These are phyloP conservation scores for Sarcophaga rosellei DNA, from an alignment of 2,888 invertebrate genomes.

Conservation along the genomic window DNA sequence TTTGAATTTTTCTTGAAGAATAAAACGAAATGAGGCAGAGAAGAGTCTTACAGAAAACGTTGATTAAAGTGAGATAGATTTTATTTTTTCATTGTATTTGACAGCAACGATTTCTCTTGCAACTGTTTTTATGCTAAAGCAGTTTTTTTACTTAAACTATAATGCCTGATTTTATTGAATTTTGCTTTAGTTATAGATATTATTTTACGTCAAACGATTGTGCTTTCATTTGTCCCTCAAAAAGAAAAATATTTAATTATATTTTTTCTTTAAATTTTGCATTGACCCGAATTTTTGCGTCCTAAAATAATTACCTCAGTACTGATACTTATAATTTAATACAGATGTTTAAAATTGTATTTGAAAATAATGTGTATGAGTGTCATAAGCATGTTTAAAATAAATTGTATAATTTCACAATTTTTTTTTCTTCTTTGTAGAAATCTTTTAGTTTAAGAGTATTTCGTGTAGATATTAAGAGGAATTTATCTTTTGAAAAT, in stretches of 20 bases:
- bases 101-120: too few relatives aligned
- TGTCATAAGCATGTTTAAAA: background rate
- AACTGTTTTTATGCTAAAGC: too few relatives aligned
- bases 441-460: background rate
- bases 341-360: slow-evolving; percentile 24
- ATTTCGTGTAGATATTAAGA: too few relatives aligned
- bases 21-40: too few relatives aligned
- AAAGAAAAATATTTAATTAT: slow-evolving; percentile 11
- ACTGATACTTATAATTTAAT: slow-evolving; percentile 12
- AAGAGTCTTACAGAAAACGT: too few relatives aligned
- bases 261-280: slow-evolving; percentile 38
- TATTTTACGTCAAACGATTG: background rate
- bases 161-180: too few relatives aligned
- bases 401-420: background rate
- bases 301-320: slow-evolving; percentile 32
- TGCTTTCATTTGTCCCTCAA: slow-evolving; percentile 22
- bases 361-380: slow-evolving; percentile 12
- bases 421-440: background rate
- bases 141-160: too few relatives aligned
- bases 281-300: slow-evolving; percentile 54
- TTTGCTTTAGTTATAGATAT: background rate
- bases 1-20: too few relatives aligned
- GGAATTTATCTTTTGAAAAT: too few relatives aligned
- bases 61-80: too few relatives aligned
- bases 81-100: too few relatives aligned